Evolutionary conservation across 2,113 vertebrate species (phyloP), one percentile per base, ranked within the genome.

Genomic region (Macaca fascicularis): DNA sequence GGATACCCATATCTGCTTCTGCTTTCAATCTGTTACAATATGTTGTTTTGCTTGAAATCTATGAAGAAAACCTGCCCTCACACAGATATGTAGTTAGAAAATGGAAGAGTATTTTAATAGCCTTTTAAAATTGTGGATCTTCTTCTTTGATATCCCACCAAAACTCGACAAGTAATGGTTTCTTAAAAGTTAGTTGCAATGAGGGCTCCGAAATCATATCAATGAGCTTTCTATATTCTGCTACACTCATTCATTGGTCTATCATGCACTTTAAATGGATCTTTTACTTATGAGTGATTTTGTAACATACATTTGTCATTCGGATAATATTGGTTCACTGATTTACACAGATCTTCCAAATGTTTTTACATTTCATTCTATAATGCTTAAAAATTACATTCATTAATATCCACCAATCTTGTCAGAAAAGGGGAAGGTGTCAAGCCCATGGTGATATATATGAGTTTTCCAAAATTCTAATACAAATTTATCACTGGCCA

Each of bases 21-120:
- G 92, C 50, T 95, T 94, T 95, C 52, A 86, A 35, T 95, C 82
- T 96, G 27, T 81, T 96, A 78, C 82, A 86, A 64, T 97, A 70
- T 97, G 91, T 94, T 95, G 90, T 89, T 97, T 96, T 88, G 59
- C 50, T 93, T 95, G 92, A 95, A 97, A 74, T 92, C 43, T 59
- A 72, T 78, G 69, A 91, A 96, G 82, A 93, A 90, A 94, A 89
- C 86, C 61, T 89, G 64, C 67, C 50, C 83, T 97, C 89, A 84
- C 52, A 30, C 45, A 89, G 69, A 91, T 83, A 72, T 9, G 8
- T 87, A 78, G 35, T 92, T 95, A 57, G 79, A 87, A 95, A 97
- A 89, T 70, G 30, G 40, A 89, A 89, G 90, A 69, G 1, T 40
- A 79, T 80, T 94, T 92, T 90, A 94, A 69, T 92, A 90, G 64